Base-by-base conservation (phyloP, 2,888 invertebrate genomes). In the Ctenicera cuprea region DNA sequence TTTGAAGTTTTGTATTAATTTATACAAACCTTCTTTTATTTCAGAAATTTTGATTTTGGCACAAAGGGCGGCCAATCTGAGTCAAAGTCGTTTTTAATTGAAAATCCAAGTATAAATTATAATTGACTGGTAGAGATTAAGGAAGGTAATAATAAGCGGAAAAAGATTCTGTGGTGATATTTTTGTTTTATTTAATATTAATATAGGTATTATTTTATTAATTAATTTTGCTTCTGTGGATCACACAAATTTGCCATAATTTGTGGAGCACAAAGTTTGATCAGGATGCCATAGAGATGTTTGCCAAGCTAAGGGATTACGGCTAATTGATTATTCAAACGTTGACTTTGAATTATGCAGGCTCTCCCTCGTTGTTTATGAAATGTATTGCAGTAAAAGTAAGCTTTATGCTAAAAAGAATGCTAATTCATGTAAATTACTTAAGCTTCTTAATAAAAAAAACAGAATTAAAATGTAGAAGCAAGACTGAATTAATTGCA, bases 281-380 rank as follows among this genome's bases (percentile, higher is more conserved):
- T 30, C 26, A 54, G 22, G 30, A 22, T 16, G n/a, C 30, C 22
- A 54, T 54, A 30, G 54, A 30, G 54, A 30, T 54, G 54, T 54
- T 54, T 26, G 26, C 30, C 3, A 54, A 14, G 5, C 4, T 4
- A 54, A 22, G 14, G 54, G 30, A 30, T 54, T 54, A 54, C 14
- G 33, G 30, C 33, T 30, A 54, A 54, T 54, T 54, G 54, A 54
- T 54, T 54, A 54, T 54, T 54, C 54, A 64, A 37, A 43, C 50
- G 64, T 50, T 50, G 30, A 16, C 48, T 30, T 48, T 64, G 16
- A 30, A 64, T 64, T 54, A 54, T 54, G 54, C 54, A 54, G 30
- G 9, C 3, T 54, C 22, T 33, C 48, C 3, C 12, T 5, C 14
- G 22, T 11, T 54, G 30, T 54, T 54, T 30, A 54, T 54, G 33